Evolutionary conservation across 2,113 vertebrate species (phyloP).

Genomic region (Porphyrio hochstetteri): DNA sequence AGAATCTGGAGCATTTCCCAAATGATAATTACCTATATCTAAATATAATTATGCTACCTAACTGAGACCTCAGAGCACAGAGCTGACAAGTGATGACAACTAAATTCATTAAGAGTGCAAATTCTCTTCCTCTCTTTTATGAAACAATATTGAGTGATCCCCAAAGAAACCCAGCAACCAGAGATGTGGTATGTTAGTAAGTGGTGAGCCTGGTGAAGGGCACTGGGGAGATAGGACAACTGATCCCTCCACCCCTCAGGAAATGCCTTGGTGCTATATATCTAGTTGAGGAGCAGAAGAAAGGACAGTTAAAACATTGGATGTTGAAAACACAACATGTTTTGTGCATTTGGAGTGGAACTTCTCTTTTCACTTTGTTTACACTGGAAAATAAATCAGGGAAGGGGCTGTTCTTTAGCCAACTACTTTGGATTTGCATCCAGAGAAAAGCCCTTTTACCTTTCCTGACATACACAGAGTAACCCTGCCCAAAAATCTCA

Average conservation of each 20-base stretch:
- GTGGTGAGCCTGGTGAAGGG: not conserved
- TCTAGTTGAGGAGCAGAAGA: not conserved
- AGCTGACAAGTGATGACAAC: slow-evolving; percentile 59
- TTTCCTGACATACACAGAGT: not conserved
- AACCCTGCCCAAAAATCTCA: not conserved
- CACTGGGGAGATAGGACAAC: not conserved
- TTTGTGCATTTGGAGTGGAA: not conserved
- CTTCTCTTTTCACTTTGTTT: not conserved
- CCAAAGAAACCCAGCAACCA: not conserved
- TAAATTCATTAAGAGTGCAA: slow-evolving; percentile 37
- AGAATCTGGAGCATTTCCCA: slow-evolving; percentile 41
- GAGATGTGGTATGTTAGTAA: not conserved
- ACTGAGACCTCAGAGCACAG: not conserved
- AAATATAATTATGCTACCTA: slow-evolving; percentile 32
- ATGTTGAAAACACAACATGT: not conserved
- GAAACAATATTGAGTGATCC: slow-evolving; percentile 63
- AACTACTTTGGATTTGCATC: not conserved
- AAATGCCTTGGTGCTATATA: not conserved
- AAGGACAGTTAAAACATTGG: not conserved
- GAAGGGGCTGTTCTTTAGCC: not conserved
- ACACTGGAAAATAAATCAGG: not conserved
- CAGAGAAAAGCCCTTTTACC: not conserved
- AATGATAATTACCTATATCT: slow-evolving; percentile 49
- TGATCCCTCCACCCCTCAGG: too few species aligned
- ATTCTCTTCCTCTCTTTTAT: slow-evolving; percentile 47